Conservation (phyloP, 2,797 vertebrate species). For the Muraenolepis orangiensis region DNA sequence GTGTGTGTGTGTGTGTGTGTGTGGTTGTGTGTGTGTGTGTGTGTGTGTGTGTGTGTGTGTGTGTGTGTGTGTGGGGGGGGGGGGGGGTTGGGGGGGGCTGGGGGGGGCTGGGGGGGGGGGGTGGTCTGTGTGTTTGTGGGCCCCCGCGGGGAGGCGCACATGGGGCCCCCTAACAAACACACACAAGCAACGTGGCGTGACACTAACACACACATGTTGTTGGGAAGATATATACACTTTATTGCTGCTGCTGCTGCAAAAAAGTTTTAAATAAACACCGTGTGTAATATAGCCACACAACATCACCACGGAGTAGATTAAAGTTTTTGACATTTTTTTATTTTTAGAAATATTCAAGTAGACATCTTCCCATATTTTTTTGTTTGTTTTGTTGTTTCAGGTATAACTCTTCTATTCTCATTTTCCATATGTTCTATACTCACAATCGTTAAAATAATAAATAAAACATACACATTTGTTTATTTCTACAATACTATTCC, state of each 20-base stretch:
- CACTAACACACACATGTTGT: constrained; percentile 74
- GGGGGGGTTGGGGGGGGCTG: no score
- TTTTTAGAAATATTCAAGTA: constrained; percentile 90
- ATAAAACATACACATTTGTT: constrained; percentile 90
- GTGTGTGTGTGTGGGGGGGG: no score
- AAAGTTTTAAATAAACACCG: constrained; percentile 27
- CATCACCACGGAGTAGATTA: constrained; percentile 87
- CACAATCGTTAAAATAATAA: constrained; percentile 92
- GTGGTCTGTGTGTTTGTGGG: background rate
- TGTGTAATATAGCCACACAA: constrained; percentile 82
- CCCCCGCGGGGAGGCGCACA: no score
- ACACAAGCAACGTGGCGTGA: constrained; percentile 63
- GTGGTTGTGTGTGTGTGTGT: background rate
- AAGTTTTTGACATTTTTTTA: constrained; percentile 69
- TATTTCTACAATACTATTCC: constrained; percentile 86
- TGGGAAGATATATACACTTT: constrained; percentile 86
- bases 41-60: background rate
- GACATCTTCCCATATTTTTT: constrained; percentile 84
- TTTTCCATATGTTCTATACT: constrained; percentile 82
- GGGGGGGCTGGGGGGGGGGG: no score
- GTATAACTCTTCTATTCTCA: constrained; percentile 84
- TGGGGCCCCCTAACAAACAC: background rate
- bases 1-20: no score
- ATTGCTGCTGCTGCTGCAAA: constrained; percentile 84
- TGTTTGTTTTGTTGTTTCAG: no score